Conservation (phyloP, 1,140 invertebrate genomes). For the Sipha flava region DNA sequence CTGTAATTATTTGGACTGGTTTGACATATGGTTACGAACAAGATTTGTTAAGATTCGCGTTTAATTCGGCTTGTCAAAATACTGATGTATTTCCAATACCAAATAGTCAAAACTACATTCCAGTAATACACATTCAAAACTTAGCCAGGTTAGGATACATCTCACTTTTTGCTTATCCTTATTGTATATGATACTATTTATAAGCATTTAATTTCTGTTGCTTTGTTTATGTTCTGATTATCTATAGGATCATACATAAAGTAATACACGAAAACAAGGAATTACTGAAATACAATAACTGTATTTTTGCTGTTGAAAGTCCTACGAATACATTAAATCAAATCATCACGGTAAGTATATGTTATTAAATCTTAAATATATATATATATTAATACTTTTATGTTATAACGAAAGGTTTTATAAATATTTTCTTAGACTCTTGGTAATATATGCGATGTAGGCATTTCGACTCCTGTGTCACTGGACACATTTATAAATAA, state of each 20-base stretch:
- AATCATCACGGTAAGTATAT: neutral
- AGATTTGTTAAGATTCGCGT: neutral
- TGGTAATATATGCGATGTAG: neutral
- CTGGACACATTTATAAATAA: neutral
- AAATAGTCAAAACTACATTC: neutral
- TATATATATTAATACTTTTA: too few relatives aligned
- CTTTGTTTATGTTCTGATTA: neutral
- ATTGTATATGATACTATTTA: too few relatives aligned
- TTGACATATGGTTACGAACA: neutral
- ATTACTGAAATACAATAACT: neutral
- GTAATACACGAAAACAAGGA: neutral
- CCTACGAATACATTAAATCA: neutral
- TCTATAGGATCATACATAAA: neutral
- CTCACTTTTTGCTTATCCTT: too few relatives aligned
- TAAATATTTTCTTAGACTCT: neutral
- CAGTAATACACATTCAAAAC: neutral
- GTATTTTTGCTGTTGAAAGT: neutral
- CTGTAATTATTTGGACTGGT: neutral
- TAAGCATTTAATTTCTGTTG: neutral
- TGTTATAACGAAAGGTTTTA: neutral
- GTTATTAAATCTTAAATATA: neutral
- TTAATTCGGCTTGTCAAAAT: neutral
- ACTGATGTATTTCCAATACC: neutral
- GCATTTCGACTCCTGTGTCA: neutral
- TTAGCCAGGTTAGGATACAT: neutral